A percentile compares a stretch with the other conserved stretches of the same genome.
Conservation (phyloP, 2,888 invertebrate species). For the Drosophila diplacantha region DNA sequence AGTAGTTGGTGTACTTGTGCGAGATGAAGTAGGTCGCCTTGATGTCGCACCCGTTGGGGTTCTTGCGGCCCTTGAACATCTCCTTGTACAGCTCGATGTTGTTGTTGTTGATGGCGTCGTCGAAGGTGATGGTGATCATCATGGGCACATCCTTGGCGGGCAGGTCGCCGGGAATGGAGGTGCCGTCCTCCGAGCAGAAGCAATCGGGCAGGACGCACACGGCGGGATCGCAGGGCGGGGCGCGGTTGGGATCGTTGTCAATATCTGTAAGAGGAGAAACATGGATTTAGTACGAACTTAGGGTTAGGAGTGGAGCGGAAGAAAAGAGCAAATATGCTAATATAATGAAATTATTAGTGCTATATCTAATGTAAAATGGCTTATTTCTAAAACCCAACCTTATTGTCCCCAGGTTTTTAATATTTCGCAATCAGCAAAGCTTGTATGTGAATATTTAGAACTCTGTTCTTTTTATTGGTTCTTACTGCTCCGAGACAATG, state of each 20-base stretch:
- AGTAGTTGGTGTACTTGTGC: slow-evolving; percentile 95
- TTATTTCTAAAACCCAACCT: not conserved
- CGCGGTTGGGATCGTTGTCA: slow-evolving; percentile 95
- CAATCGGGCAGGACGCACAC: slow-evolving; percentile 94
- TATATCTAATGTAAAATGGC: not conserved
- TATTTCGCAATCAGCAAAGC: not conserved
- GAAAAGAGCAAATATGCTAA: not conserved
- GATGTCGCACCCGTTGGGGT: slow-evolving; percentile 95
- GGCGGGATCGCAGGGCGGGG: slow-evolving; percentile 90
- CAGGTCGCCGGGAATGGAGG: slow-evolving; percentile 89
- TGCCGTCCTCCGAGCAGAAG: slow-evolving; percentile 96
- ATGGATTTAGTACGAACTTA: not conserved
- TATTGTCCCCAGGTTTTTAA: no score
- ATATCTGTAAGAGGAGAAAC: slow-evolving; percentile 81
- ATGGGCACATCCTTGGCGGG: slow-evolving; percentile 92
- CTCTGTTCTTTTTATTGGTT: not conserved
- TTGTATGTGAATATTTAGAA: not conserved
- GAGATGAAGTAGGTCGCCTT: slow-evolving; percentile 95
- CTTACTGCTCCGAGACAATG: not conserved
- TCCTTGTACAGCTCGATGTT: slow-evolving; percentile 96
- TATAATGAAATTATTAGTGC: not conserved
- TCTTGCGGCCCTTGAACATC: slow-evolving; percentile 93
- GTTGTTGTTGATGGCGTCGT: slow-evolving; percentile 96
- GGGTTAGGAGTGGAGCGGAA: not conserved
- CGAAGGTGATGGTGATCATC: slow-evolving; percentile 96